These are phyloP conservation scores for Tetragonula clypearis DNA, from an alignment of 1,140 invertebrate species.

Conservation along the genomic window DNA sequence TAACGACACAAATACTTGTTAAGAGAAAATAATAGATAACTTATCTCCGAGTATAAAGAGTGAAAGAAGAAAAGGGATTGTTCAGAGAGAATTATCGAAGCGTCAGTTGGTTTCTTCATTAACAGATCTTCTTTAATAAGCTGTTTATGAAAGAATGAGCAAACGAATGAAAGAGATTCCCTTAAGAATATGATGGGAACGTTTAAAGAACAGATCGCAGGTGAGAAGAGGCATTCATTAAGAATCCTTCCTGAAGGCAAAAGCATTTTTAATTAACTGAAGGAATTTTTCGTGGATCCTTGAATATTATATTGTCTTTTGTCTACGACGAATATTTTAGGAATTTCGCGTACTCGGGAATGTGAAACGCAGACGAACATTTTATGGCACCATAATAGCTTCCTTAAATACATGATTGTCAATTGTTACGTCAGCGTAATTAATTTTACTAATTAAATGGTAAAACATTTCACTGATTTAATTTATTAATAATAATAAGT, in stretches of 20 bases:
- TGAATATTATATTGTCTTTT: neutral
- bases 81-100: neutral
- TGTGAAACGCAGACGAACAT: neutral
- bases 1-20: too few relatives aligned
- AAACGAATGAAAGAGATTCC: neutral
- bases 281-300: neutral
- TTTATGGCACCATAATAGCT: neutral
- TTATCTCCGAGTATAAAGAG: too few relatives aligned
- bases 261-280: conserved; percentile 9
- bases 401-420: neutral
- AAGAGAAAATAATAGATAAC: too few relatives aligned
- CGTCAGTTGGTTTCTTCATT: conserved; percentile 21
- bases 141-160: conserved; percentile 17
- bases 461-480: too few relatives aligned
- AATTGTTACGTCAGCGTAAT: neutral
- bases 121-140: conserved; percentile 36
- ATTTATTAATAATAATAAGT: too few relatives aligned
- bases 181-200: neutral
- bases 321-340: too few relatives aligned
- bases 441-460: neutral
- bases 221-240: conserved; percentile 14
- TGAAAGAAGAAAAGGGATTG: too few relatives aligned
- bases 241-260: neutral
- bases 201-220: neutral
- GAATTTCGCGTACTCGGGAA: too few relatives aligned